Conservation (phyloP, 1,140 invertebrate genomes). For the Papilio glaucus region DNA sequence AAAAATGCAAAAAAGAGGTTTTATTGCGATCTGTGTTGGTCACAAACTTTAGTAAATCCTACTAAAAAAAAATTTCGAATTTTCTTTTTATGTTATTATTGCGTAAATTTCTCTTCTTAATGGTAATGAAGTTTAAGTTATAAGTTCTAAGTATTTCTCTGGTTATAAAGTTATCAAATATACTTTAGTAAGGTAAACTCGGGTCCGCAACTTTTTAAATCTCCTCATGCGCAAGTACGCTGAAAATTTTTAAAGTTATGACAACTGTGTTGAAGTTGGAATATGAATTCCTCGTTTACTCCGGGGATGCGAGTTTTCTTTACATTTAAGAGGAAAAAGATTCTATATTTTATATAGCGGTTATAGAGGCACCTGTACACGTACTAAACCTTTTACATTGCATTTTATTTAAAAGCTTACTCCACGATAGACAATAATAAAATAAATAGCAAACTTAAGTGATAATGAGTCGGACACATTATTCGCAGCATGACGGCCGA, state of each 20-base stretch:
- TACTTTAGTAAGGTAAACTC: slow-evolving; percentile 13
- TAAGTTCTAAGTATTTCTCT: not conserved
- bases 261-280: slow-evolving; percentile 36
- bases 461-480: too few species aligned
- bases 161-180: not conserved
- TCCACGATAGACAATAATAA: too few species aligned
- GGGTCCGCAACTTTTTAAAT: slow-evolving; percentile 31
- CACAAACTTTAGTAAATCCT: too few species aligned
- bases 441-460: too few species aligned
- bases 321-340: not conserved
- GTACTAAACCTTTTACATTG: too few species aligned
- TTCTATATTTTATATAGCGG: not conserved
- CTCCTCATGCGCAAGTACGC: slow-evolving; percentile 35
- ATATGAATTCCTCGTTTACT: slow-evolving; percentile 31
- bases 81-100: not conserved
- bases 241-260: slow-evolving; percentile 35
- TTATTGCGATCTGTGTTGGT: too few species aligned
- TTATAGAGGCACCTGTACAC: too few species aligned
- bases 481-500: too few species aligned
- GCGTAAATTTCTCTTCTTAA: not conserved
- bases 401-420: too few species aligned
- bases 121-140: not conserved
- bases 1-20: too few species aligned
- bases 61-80: too few species aligned
- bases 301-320: slow-evolving; percentile 1